These are phyloP conservation scores for Prosapia bicincta DNA, from an alignment of 2,888 invertebrate genomes.

Conservation along the genomic window DNA sequence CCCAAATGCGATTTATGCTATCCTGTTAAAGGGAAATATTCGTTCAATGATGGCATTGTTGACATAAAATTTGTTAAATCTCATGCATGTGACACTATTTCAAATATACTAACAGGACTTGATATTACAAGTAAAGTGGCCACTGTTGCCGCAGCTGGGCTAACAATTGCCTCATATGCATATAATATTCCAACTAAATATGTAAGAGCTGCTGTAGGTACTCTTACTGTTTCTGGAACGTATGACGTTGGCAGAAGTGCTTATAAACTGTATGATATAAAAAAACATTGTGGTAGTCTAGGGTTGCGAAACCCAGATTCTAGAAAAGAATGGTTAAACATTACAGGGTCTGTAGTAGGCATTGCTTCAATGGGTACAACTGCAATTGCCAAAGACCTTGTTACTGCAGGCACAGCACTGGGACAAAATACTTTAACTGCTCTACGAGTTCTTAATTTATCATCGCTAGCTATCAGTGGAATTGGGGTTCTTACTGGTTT, in stretches of 20 bases:
- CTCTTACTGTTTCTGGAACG: constrained; percentile 23
- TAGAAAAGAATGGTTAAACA: constrained; percentile 23
- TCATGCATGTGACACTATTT: constrained; percentile 23
- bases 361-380: constrained; percentile 24
- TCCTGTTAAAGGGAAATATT: constrained; percentile 17
- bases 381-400: constrained; percentile 19
- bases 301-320: constrained; percentile 25
- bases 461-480: constrained; percentile 25
- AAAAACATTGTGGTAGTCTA: constrained; percentile 20
- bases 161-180: constrained; percentile 22
- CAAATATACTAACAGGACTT: constrained; percentile 16
- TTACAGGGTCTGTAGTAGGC: constrained; percentile 20
- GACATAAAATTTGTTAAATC: constrained; percentile 19
- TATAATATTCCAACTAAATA: constrained; percentile 18
- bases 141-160: constrained; percentile 23
- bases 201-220: constrained; percentile 24
- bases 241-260: constrained; percentile 23
- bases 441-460: constrained; percentile 22
- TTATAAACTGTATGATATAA: constrained; percentile 22
- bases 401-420: constrained; percentile 12
- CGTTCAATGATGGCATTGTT: constrained; percentile 16
- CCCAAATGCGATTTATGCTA: constrained; percentile 25
- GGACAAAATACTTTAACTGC: constrained; percentile 11
- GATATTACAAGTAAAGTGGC: constrained; percentile 26
- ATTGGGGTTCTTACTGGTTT: constrained; percentile 22